Evolutionary conservation across 1,140 invertebrate species (phyloP).

Genomic region (Cryptotermes secundus): DNA sequence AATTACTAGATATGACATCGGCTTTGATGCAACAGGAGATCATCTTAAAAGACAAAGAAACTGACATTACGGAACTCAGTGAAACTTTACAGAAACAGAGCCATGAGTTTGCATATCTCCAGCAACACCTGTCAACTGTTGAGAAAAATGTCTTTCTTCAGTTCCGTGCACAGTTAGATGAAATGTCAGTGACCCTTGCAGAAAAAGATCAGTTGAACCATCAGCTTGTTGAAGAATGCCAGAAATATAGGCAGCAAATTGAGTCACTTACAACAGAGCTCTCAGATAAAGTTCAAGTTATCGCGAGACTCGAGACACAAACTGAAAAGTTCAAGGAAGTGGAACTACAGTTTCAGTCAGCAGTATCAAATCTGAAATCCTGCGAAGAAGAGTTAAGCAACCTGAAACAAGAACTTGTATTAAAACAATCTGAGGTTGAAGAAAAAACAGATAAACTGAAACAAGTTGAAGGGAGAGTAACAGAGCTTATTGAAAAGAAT

Average conservation of each 20-base stretch:
- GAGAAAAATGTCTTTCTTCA: neutral
- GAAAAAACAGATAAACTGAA: conserved; percentile 34
- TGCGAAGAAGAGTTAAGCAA: conserved; percentile 17
- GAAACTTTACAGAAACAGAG: neutral
- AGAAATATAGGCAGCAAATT: neutral
- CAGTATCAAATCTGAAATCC: neutral
- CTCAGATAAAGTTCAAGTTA: neutral
- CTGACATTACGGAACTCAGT: neutral
- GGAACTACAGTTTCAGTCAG: neutral
- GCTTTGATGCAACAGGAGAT: neutral
- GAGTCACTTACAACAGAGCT: neutral
- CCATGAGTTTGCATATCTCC: neutral
- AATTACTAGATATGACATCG: neutral
- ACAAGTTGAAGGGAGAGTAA: conserved; percentile 33
- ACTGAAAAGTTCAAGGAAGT: neutral
- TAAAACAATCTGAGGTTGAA: conserved; percentile 21
- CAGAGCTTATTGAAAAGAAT: conserved; percentile 60
- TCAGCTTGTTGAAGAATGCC: neutral
- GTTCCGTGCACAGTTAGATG: neutral
- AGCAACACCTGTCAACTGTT: neutral
- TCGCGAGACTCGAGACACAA: neutral
- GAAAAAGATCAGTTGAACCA: neutral
- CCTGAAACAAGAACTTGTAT: conserved; percentile 10
- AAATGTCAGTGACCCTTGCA: neutral
- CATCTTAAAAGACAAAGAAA: neutral